Evolutionary conservation across 2,113 vertebrate species (phyloP).

Genomic region (Bufo gargarizans): DNA sequence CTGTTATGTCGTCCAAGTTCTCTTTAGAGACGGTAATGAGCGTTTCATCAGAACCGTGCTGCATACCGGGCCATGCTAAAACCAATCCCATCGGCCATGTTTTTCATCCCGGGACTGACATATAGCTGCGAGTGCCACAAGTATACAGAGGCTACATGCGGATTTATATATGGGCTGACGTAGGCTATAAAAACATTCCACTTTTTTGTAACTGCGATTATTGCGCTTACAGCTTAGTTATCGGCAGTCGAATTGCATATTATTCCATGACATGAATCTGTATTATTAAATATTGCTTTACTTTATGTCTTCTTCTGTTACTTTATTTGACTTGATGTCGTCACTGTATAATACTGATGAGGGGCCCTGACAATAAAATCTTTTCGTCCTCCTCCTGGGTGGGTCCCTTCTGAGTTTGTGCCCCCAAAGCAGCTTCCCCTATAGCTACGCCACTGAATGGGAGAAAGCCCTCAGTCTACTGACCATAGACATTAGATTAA

Average conservation of each 20-base stretch:
- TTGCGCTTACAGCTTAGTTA: neutral
- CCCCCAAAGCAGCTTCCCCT: too few species aligned
- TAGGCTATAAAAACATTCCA: neutral
- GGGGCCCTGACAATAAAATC: too few species aligned
- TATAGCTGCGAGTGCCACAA: neutral
- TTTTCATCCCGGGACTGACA: neutral
- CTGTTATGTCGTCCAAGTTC: conserved; percentile 54
- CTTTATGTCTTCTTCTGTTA: neutral
- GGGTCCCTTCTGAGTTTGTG: too few species aligned
- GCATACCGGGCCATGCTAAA: conserved; percentile 1
- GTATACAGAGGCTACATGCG: neutral
- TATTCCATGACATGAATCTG: neutral
- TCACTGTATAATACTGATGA: too few species aligned
- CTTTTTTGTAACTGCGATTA: neutral
- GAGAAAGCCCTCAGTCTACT: too few species aligned
- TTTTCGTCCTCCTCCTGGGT: too few species aligned
- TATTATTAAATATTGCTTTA: neutral
- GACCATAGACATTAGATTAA: too few species aligned
- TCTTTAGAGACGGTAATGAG: conserved; percentile 57
- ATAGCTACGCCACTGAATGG: too few species aligned
- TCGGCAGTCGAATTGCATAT: neutral
- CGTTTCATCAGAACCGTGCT: conserved; percentile 47
- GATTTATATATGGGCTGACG: neutral
- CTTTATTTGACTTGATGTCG: neutral
- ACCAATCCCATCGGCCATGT: conserved; percentile 31